phyloP scores from a whole-genome alignment of 2,888 invertebrate species.

The Pheosia gnoma region DNA sequence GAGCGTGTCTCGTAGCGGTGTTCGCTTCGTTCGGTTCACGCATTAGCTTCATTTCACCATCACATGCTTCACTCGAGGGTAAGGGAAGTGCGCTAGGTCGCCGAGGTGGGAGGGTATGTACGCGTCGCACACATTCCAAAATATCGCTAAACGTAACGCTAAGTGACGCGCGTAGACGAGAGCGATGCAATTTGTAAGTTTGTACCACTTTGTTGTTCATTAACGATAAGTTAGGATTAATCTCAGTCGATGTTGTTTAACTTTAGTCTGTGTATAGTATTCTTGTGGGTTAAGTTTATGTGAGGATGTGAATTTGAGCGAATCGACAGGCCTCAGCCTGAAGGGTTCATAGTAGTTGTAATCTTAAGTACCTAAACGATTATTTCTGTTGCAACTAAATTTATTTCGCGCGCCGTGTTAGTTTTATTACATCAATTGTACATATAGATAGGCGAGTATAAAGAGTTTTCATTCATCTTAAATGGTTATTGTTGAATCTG shows the following conservation, averaged over 20 bases:
- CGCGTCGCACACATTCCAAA: constrained; percentile 82
- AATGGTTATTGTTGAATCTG: constrained; percentile 74
- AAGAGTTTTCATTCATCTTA: constrained; percentile 66
- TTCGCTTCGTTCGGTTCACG: constrained; percentile 28
- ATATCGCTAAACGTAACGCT: constrained; percentile 70
- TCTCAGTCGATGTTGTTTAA: constrained; percentile 79
- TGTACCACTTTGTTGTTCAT: constrained; percentile 83
- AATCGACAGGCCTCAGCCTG: constrained; percentile 75
- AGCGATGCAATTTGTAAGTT: constrained; percentile 75
- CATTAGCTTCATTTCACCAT: constrained; percentile 32
- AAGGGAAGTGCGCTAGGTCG: constrained; percentile 40
- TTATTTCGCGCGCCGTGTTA: constrained; percentile 77
- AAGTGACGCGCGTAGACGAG: constrained; percentile 63
- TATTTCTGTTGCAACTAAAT: constrained; percentile 76
- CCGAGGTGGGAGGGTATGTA: constrained; percentile 46
- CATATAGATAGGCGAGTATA: constrained; percentile 79
- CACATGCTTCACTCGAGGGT: constrained; percentile 43
- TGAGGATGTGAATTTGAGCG: constrained; percentile 80
- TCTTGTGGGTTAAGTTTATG: constrained; percentile 74
- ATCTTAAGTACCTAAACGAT: constrained; percentile 64
- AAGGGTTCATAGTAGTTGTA: constrained; percentile 75
- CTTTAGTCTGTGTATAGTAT: constrained; percentile 81
- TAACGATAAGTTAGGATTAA: constrained; percentile 82
- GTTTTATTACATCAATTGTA: constrained; percentile 77
- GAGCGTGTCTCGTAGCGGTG: constrained; percentile 18